These are phyloP conservation scores for Gambusia holbrooki DNA, from an alignment of 2,113 vertebrate species.

Conservation along the genomic window DNA sequence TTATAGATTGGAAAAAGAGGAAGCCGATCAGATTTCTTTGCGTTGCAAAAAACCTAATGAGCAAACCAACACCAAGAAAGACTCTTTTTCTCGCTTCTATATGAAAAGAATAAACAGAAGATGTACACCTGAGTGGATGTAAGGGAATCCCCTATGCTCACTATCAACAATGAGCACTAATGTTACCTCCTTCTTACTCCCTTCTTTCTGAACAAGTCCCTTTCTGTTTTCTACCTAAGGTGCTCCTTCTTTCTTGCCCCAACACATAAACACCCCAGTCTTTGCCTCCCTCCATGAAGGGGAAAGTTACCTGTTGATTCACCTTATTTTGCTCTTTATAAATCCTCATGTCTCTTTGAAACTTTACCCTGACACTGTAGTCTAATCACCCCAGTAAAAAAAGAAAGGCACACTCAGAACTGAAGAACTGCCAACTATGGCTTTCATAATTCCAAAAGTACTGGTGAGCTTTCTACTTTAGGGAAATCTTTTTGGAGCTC, in stretches of 20 bases:
- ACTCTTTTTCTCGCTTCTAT: conserved; percentile 54
- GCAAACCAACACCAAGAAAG: conserved; percentile 43
- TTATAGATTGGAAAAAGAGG: conserved; percentile 46
- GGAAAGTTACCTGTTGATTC: conserved; percentile 13
- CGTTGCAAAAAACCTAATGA: conserved; percentile 60
- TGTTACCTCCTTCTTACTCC: conserved; percentile 34
- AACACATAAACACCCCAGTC: conserved; percentile 28
- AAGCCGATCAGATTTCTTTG: conserved; percentile 59
- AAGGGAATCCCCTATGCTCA: conserved; percentile 47
- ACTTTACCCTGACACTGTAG: conserved; percentile 32
- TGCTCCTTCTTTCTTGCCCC: conserved; percentile 24
- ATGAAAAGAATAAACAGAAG: conserved; percentile 56
- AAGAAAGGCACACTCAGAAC: conserved; percentile 41
- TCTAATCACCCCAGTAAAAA: conserved; percentile 28
- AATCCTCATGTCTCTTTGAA: conserved; percentile 35
- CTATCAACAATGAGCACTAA: conserved; percentile 36
- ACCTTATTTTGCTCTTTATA: conserved; percentile 13
- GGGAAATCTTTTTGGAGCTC: conserved; percentile 47
- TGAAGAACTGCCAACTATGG: conserved; percentile 26
- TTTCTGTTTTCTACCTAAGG: conserved; percentile 17
- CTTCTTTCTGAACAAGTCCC: conserved; percentile 26
- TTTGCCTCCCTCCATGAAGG: conserved; percentile 23
- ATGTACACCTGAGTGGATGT: conserved; percentile 33
- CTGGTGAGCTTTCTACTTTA: conserved; percentile 47
- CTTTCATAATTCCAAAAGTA: conserved; percentile 43